Percentiles rank a stretch among this genome's conserved stretches.
Evolutionary conservation across 2,797 vertebrate genomes (phyloP).

Genomic region (Hephaestus fuliginosus): DNA sequence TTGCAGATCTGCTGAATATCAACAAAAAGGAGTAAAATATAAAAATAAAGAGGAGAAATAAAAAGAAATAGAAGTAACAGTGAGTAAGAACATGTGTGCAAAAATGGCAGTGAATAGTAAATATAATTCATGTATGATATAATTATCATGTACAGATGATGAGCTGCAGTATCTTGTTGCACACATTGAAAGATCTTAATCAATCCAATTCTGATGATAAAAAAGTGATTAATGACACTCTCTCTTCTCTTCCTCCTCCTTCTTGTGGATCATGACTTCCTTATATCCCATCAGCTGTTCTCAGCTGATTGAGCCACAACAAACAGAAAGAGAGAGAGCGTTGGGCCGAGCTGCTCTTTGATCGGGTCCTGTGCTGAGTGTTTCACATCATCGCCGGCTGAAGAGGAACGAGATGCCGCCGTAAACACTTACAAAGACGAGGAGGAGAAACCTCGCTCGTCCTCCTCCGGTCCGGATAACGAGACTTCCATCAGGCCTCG

Average conservation of each 20-base stretch:
- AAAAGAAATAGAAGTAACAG: too few relatives aligned
- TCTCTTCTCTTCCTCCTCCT: not conserved
- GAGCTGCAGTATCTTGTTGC: too few relatives aligned
- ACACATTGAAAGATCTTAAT: too few relatives aligned
- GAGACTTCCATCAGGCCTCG: conserved; percentile 36
- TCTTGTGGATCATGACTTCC: not conserved
- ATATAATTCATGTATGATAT: too few relatives aligned
- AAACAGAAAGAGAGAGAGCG: not conserved
- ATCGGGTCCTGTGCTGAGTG: conserved; percentile 2
- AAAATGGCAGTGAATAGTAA: too few relatives aligned
- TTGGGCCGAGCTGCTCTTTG: conserved; percentile 2
- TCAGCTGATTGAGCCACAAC: not conserved
- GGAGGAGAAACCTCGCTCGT: conserved; percentile 7
- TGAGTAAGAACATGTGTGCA: too few relatives aligned
- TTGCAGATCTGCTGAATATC: too few relatives aligned
- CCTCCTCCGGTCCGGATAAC: conserved; percentile 16
- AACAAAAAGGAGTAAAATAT: too few relatives aligned
- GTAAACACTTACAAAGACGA: not conserved
- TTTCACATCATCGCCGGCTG: not conserved
- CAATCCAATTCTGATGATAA: too few relatives aligned
- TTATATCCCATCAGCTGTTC: not conserved
- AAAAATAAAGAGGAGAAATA: too few relatives aligned
- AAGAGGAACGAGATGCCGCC: not conserved
- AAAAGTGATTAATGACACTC: too few relatives aligned
- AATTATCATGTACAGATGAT: too few relatives aligned